Percentiles rank a stretch among this genome's conserved stretches.
These are phyloP conservation scores for Gobio gobio DNA, from an alignment of 2,113 vertebrate species.

Conservation along the genomic window DNA sequence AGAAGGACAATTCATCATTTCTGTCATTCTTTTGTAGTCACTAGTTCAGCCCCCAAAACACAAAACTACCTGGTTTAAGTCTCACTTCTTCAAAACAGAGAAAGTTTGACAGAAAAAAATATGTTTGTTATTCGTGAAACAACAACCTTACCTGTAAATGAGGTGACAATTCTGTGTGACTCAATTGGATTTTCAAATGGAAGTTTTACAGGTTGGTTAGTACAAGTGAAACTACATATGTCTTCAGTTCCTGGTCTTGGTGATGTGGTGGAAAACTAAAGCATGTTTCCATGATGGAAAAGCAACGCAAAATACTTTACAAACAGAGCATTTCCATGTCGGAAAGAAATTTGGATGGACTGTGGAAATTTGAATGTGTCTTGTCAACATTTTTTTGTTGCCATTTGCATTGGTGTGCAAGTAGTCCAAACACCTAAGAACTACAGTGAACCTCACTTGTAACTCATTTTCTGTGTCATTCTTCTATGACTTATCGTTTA, in stretches of 20 bases:
- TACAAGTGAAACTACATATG: not conserved
- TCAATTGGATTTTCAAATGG: slow-evolving; percentile 16
- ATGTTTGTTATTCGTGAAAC: not conserved
- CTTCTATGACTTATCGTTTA: not conserved
- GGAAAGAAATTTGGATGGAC: not conserved
- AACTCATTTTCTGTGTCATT: not conserved
- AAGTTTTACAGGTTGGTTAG: not conserved
- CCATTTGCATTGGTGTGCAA: not conserved
- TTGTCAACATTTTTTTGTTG: slow-evolving; percentile 10
- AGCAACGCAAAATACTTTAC: not conserved
- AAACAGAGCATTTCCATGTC: slow-evolving; percentile 37
- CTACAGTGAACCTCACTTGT: not conserved
- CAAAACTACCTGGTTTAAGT: not conserved
- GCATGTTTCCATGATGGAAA: slow-evolving; percentile 31
- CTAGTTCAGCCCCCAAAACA: not conserved
- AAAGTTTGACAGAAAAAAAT: too few species aligned
- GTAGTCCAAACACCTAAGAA: not conserved
- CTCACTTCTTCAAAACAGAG: not conserved
- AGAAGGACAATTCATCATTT: too few species aligned
- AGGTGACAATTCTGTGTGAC: not conserved
- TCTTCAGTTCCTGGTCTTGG: not conserved
- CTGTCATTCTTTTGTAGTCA: too few species aligned
- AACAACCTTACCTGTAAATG: not conserved
- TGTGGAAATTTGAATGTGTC: slow-evolving; percentile 29
- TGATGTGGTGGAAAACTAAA: not conserved